phyloP scores from a whole-genome alignment of 1,140 invertebrate species.

The Meteorus sp. region DNA sequence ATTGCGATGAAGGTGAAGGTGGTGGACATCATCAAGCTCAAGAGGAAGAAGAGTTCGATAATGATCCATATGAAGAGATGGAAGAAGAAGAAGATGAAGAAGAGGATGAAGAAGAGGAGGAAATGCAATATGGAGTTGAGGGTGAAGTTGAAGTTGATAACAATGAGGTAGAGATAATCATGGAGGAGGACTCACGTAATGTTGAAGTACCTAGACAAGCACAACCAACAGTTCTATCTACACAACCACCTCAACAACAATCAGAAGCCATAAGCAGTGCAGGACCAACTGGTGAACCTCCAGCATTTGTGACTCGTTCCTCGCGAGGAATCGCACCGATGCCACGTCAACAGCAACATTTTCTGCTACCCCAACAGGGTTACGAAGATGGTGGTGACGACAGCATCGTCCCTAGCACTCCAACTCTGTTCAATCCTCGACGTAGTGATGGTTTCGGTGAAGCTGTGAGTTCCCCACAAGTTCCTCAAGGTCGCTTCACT shows the following conservation, averaged over 20 bases:
- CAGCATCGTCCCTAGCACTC: slow-evolving; percentile 88
- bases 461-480: slow-evolving; percentile 86
- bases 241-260: slow-evolving; percentile 51
- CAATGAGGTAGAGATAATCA: slow-evolving; percentile 69
- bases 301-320: slow-evolving; percentile 52
- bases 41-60: slow-evolving; percentile 63
- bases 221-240: slow-evolving; percentile 38
- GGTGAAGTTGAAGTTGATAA: slow-evolving; percentile 59
- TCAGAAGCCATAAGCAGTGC: slow-evolving; percentile 65
- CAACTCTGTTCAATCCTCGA: slow-evolving; percentile 80
- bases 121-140: slow-evolving; percentile 58
- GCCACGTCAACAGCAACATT: slow-evolving; percentile 54
- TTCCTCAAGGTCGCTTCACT: slow-evolving; percentile 72
- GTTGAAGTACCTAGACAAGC: slow-evolving; percentile 63
- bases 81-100: slow-evolving; percentile 62
- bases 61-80: slow-evolving; percentile 61
- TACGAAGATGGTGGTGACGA: slow-evolving; percentile 80
- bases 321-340: slow-evolving; percentile 53
- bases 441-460: slow-evolving; percentile 89
- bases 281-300: slow-evolving; percentile 56
- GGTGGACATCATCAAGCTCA: slow-evolving; percentile 60
- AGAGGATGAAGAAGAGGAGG: slow-evolving; percentile 62
- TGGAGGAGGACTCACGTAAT: slow-evolving; percentile 62
- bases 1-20: slow-evolving; percentile 64
- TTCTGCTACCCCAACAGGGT: slow-evolving; percentile 55